Evolutionary conservation across 2,888 invertebrate species (phyloP).

Genomic region (Andrena minutula): DNA sequence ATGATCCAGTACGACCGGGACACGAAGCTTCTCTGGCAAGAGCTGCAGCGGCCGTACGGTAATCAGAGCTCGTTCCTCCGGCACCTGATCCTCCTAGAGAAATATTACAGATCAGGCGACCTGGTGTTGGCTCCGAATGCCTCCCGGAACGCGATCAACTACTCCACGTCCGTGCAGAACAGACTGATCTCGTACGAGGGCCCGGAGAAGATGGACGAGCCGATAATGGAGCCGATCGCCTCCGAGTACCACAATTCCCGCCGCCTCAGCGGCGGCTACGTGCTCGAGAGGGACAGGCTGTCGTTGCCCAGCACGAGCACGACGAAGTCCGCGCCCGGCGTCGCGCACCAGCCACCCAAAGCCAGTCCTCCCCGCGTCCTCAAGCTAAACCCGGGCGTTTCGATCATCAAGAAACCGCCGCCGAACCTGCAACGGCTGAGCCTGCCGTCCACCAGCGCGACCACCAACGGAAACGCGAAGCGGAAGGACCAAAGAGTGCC

Average conservation of each 20-base stretch:
- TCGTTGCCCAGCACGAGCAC: constrained; percentile 69
- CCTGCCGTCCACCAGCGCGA: constrained; percentile 72
- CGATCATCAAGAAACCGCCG: constrained; percentile 83
- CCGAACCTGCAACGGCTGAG: constrained; percentile 81
- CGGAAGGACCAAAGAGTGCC: constrained; percentile 87
- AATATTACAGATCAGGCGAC: constrained; percentile 93
- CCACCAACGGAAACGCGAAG: constrained; percentile 70
- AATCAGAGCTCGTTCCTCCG: constrained; percentile 94
- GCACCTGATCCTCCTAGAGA: constrained; percentile 92
- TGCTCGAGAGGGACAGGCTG: constrained; percentile 77
- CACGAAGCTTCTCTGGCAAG: constrained; percentile 93
- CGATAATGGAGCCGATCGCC: constrained; percentile 79
- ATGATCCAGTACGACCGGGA: constrained; percentile 93
- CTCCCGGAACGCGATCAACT: constrained; percentile 90
- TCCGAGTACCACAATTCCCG: constrained; percentile 78
- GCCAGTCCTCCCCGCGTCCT: constrained; percentile 73
- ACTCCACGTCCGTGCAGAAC: constrained; percentile 93
- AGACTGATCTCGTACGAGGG: constrained; percentile 91
- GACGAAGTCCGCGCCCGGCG: constrained; percentile 46
- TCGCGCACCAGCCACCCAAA: constrained; percentile 46
- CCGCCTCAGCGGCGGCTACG: constrained; percentile 81
- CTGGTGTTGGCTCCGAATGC: constrained; percentile 91
- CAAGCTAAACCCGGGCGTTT: constrained; percentile 81
- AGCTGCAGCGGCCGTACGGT: constrained; percentile 94
- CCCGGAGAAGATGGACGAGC: constrained; percentile 83